phyloP scores from a whole-genome alignment of 2,888 invertebrate species.

The Cephus nigrinus region DNA sequence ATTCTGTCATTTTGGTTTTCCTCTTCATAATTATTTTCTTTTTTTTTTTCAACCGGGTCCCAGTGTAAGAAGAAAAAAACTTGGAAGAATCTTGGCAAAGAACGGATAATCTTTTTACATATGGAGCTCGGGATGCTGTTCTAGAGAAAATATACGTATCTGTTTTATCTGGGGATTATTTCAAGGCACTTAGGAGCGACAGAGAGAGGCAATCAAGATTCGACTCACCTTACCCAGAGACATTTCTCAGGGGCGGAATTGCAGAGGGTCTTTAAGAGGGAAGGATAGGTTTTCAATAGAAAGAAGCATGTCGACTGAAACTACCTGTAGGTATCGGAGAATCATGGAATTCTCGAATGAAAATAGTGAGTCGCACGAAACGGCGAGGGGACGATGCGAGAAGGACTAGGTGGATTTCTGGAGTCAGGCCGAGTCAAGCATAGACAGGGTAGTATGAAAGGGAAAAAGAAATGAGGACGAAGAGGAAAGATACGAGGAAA shows the following conservation, averaged over 20 bases:
- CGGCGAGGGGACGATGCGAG: not conserved
- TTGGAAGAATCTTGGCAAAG: not conserved
- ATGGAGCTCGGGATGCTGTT: not conserved
- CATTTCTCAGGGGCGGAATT: not conserved
- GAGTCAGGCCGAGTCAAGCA: not conserved
- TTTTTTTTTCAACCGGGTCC: not conserved
- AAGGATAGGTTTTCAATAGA: not conserved
- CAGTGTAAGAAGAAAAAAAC: too few species aligned
- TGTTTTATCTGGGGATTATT: not conserved
- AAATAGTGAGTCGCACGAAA: not conserved
- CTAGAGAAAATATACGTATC: not conserved
- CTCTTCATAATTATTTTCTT: not conserved
- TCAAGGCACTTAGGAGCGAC: not conserved
- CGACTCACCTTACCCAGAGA: not conserved
- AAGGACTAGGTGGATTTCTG: not conserved
- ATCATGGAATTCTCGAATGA: not conserved
- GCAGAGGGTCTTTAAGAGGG: not conserved
- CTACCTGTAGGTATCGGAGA: not conserved
- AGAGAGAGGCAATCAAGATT: not conserved
- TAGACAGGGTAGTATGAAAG: not conserved
- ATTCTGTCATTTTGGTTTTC: not conserved
- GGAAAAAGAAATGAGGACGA: slow-evolving; percentile 12
- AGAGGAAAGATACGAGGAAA: slow-evolving; percentile 9
- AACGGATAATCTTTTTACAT: not conserved
- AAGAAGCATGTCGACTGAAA: not conserved